phyloP scores from a whole-genome alignment of 2,113 vertebrate genomes.

The Sebastes fasciatus region DNA sequence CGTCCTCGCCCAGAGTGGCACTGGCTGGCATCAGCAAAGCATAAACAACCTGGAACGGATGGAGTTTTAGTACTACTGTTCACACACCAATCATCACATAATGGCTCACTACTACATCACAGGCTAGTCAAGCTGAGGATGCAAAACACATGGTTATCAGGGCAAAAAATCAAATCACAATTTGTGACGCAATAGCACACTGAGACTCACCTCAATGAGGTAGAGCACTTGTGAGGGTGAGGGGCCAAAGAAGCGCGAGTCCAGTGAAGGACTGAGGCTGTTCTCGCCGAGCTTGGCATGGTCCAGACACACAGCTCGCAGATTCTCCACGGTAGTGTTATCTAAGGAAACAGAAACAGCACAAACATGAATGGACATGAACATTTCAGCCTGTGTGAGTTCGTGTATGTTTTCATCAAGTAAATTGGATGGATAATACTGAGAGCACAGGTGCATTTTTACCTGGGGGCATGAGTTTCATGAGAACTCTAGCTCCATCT shows the following conservation, averaged over 20 bases:
- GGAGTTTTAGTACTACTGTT: not conserved
- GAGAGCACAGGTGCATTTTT: constrained; percentile 36
- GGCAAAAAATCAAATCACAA: not conserved
- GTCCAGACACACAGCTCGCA: constrained; percentile 97
- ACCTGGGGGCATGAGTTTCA: constrained; percentile 99
- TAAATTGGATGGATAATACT: not conserved
- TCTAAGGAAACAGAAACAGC: constrained; percentile 82
- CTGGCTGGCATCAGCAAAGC: constrained; percentile 99
- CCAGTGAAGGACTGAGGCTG: constrained; percentile 97
- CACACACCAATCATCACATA: not conserved
- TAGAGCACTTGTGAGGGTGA: constrained; percentile 99
- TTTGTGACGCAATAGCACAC: not conserved
- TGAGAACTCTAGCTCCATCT: constrained; percentile 97
- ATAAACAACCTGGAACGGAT: constrained; percentile 92
- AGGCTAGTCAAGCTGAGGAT: not conserved
- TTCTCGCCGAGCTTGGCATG: constrained; percentile 98
- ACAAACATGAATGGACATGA: not conserved
- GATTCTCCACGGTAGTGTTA: constrained; percentile 96
- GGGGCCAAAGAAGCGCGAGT: constrained; percentile 98
- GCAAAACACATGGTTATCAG: not conserved
- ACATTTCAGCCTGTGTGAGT: not conserved
- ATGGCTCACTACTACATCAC: not conserved
- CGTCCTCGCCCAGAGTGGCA: constrained; percentile 96
- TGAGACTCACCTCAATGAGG: constrained; percentile 92
- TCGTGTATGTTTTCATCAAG: not conserved